Evolutionary conservation across 2,888 invertebrate genomes (phyloP).

Genomic region (Campoletis raptor): DNA sequence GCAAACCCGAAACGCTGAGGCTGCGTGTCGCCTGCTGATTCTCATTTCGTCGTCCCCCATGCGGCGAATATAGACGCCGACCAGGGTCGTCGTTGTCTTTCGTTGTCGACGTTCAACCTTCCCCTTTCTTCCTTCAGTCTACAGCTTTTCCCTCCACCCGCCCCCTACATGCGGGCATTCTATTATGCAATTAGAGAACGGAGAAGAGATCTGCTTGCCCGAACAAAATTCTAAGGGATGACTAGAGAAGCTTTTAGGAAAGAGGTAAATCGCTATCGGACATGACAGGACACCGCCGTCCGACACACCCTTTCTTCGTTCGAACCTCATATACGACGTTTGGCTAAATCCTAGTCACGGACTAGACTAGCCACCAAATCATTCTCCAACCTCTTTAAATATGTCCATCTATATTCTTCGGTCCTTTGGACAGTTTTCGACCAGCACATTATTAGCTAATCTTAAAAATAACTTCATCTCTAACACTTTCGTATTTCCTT

Average conservation of each 20-base stretch:
- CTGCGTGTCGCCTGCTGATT: slow-evolving; percentile 60
- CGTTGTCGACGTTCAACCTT: slow-evolving; percentile 53
- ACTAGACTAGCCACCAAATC: slow-evolving; percentile 43
- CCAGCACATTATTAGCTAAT: slow-evolving; percentile 78
- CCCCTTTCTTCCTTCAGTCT: slow-evolving; percentile 64
- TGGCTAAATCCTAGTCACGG: slow-evolving; percentile 49
- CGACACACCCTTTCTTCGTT: slow-evolving; percentile 85
- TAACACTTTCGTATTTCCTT: not conserved
- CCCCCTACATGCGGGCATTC: slow-evolving; percentile 81
- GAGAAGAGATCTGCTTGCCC: slow-evolving; percentile 66
- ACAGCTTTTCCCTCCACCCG: slow-evolving; percentile 56
- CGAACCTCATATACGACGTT: slow-evolving; percentile 79
- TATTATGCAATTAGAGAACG: slow-evolving; percentile 84
- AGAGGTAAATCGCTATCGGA: slow-evolving; percentile 84
- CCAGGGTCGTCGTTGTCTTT: slow-evolving; percentile 55
- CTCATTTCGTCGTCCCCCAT: slow-evolving; percentile 62
- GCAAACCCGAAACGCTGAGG: slow-evolving; percentile 62
- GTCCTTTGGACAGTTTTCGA: slow-evolving; percentile 37
- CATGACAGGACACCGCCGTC: slow-evolving; percentile 84
- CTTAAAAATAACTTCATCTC: slow-evolving; percentile 77
- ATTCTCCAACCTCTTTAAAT: slow-evolving; percentile 17
- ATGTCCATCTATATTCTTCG: slow-evolving; percentile 38
- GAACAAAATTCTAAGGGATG: slow-evolving; percentile 80
- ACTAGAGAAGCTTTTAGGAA: slow-evolving; percentile 73
- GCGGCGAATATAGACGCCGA: slow-evolving; percentile 44